Evolutionary conservation across 2,888 invertebrate species (phyloP), one percentile per base, ranked within the genome.

Genomic region (Hemicrepidius hirtus): DNA sequence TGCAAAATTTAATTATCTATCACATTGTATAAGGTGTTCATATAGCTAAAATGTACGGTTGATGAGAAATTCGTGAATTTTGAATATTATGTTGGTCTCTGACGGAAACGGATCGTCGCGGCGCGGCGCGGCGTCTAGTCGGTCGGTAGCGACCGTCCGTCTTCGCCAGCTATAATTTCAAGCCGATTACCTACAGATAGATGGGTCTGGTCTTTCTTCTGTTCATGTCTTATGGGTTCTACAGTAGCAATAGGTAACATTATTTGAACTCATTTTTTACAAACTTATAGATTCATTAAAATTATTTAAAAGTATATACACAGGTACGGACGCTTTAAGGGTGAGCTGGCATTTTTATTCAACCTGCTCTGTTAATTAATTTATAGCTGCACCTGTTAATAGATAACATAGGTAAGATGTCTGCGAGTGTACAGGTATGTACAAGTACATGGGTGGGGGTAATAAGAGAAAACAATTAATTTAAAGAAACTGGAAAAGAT

Each of bases 141-240:
- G n/a, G n/a, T n/a, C n/a, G n/a, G n/a, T n/a, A n/a, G n/a, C n/a
- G n/a, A n/a, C n/a, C n/a, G n/a, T n/a, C n/a, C n/a, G n/a, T n/a
- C n/a, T n/a, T n/a, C n/a, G n/a, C n/a, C n/a, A n/a, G n/a, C n/a
- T n/a, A n/a, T n/a, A n/a, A n/a, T n/a, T n/a, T n/a, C n/a, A n/a
- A n/a, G n/a, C n/a, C n/a, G n/a, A n/a, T n/a, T n/a, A n/a, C n/a
- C n/a, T n/a, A n/a, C n/a, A n/a, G n/a, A n/a, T n/a, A n/a, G n/a
- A n/a, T n/a, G n/a, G n/a, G n/a, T n/a, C n/a, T n/a, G n/a, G n/a
- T n/a, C n/a, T n/a, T n/a, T n/a, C n/a, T n/a, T n/a, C n/a, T n/a
- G n/a, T n/a, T n/a, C n/a, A n/a, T 92, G 92, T 77, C 92, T 88
- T 67, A 93, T 90, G 40, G 92, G 90, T 76, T 89, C 88, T 62